phyloP scores from a whole-genome alignment of 2,888 invertebrate genomes.

The Mesorhabditis spiculigera region DNA sequence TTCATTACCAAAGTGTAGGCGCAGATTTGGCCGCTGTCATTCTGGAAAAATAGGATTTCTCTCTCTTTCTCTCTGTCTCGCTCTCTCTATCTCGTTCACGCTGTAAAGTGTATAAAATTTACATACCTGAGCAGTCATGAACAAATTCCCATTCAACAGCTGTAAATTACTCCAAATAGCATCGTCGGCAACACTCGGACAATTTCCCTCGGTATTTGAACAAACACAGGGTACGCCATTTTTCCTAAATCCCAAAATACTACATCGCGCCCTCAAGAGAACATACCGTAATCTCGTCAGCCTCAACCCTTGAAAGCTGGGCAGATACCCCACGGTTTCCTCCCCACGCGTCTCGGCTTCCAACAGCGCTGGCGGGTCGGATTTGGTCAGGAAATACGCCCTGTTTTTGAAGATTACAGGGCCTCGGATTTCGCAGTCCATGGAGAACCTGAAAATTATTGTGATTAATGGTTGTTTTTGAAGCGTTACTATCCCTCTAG shows the following conservation, averaged over 20 bases:
- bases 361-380: background rate
- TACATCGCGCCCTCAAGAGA: background rate
- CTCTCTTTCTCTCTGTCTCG: background rate
- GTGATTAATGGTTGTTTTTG: background rate
- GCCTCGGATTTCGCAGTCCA: background rate
- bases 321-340: background rate
- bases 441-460: background rate
- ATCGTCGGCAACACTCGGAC: background rate
- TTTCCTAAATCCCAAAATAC: background rate
- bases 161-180: background rate
- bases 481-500: background rate
- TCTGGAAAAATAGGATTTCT: no score
- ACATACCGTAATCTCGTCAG: background rate
- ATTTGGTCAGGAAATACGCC: conserved; percentile 3
- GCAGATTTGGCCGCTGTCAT: background rate
- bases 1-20: background rate
- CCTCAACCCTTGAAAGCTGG: background rate
- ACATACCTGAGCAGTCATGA: background rate
- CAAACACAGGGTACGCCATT: background rate
- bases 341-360: background rate
- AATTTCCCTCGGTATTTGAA: background rate
- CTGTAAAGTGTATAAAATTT: no score
- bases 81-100: no score
- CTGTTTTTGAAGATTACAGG: background rate
- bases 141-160: background rate